phyloP scores from a whole-genome alignment of 2,888 invertebrate genomes.

The Lomographa bimaculata region DNA sequence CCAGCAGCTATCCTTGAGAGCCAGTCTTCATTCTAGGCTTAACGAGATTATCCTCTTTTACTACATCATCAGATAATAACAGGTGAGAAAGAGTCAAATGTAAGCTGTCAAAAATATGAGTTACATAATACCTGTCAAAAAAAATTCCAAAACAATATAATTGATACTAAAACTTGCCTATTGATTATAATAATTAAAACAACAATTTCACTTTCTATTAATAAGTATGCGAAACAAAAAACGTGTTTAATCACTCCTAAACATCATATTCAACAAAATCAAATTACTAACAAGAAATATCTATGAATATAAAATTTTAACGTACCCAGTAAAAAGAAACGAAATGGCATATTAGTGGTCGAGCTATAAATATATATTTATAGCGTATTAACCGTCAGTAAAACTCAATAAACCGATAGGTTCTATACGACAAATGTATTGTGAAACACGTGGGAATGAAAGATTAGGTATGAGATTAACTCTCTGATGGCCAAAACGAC shows the following conservation, averaged over 20 bases:
- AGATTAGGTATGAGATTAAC: slow-evolving; percentile 33
- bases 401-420: slow-evolving; percentile 63
- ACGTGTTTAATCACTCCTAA: slow-evolving; percentile 61
- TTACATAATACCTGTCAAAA: too few species aligned
- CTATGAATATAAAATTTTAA: slow-evolving; percentile 66
- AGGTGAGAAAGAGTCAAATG: too few species aligned
- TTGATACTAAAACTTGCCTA: too few species aligned
- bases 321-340: slow-evolving; percentile 67
- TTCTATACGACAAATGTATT: slow-evolving; percentile 52
- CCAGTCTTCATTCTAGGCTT: too few species aligned
- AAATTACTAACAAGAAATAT: slow-evolving; percentile 65
- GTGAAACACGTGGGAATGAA: slow-evolving; percentile 52
- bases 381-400: slow-evolving; percentile 73
- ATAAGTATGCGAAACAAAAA: slow-evolving; percentile 58
- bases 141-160: too few species aligned
- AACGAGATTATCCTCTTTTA: too few species aligned
- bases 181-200: slow-evolving; percentile 29
- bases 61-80: too few species aligned
- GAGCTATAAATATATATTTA: slow-evolving; percentile 75
- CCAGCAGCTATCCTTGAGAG: too few species aligned
- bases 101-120: too few species aligned
- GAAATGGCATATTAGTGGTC: slow-evolving; percentile 71
- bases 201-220: slow-evolving; percentile 40
- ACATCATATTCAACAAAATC: slow-evolving; percentile 69
- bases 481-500: slow-evolving; percentile 25